phyloP scores from a whole-genome alignment of 2,888 invertebrate species.

The Ophion ventricosus region DNA sequence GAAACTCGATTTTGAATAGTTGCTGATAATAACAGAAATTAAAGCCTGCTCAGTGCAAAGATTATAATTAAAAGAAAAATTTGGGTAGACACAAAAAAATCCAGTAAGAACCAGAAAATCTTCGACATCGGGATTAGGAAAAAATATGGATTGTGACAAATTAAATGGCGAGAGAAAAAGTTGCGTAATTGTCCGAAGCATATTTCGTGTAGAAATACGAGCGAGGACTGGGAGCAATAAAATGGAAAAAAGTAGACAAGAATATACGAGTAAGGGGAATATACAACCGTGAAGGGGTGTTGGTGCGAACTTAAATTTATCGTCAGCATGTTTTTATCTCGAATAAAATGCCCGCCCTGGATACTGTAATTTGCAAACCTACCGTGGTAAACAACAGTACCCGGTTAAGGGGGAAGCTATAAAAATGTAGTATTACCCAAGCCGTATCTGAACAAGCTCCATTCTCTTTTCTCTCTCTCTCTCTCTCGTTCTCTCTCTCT shows the following conservation, averaged over 20 bases:
- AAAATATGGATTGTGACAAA: background rate
- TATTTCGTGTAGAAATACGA: background rate
- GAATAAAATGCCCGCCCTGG: constrained; percentile 49
- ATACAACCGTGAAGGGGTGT: background rate
- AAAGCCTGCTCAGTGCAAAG: background rate
- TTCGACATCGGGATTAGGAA: background rate
- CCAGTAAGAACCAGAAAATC: background rate
- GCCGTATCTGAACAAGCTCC: too few relatives aligned
- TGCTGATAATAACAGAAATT: background rate
- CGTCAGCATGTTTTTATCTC: constrained; percentile 71
- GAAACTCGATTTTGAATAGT: constrained; percentile 5
- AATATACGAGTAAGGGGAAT: background rate
- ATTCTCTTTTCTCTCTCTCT: too few relatives aligned
- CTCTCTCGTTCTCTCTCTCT: constrained; percentile 3
- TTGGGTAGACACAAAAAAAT: background rate
- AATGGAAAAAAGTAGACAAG: background rate
- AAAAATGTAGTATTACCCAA: constrained; percentile 24
- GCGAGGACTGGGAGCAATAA: too few relatives aligned
- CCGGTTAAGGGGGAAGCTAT: constrained; percentile 35
- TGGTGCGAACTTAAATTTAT: constrained; percentile 71
- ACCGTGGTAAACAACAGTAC: constrained; percentile 59
- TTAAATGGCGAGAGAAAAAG: background rate
- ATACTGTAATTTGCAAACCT: constrained; percentile 75
- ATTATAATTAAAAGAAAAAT: constrained; percentile 2
- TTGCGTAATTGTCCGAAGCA: background rate